Evolutionary conservation across 2,888 invertebrate species (phyloP), one percentile per base, ranked within the genome.

Genomic region (Chloromyia formosa): DNA sequence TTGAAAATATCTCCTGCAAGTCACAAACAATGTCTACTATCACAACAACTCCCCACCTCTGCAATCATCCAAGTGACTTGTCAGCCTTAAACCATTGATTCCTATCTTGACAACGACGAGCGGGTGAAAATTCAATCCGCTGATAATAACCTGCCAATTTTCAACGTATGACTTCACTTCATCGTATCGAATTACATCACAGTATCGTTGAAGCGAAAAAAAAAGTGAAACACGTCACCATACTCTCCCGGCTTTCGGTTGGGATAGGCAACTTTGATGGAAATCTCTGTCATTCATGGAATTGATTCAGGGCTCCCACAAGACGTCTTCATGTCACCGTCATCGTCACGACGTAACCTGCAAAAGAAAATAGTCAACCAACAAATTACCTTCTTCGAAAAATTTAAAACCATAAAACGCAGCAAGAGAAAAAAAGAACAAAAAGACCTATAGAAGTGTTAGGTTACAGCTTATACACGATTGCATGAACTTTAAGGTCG

Each of bases 401-500:
- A 35, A 35, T 35, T 35, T 35, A 35, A 35, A 35, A 35, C 27
- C 27, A 35, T 35, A 35, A 35, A 35, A 35, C 20, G 20, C 18
- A 16, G 56, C 4, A 18, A 4, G 5, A n/a, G 20, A 56, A 20
- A 16, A 16, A 10, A 56, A 2, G n/a, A 20, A 56, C 20, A 20
- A 56, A 10, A 20, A 20, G 10, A 56, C 56, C 27, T 35, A 35
- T 35, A 20, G 12, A 16, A 54, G 64, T 62, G 64, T 74, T 74
- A 64, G 64, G 64, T 74, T 74, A 74, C 74, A 20, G 27, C 27
- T 7, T 7, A 2, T 2, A 35, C 7, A 64, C 20, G 60, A 53
- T 27, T 73, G 54, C 54, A 74, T 74, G 74, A 74, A 74, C 74
- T 74, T 64, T 74, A 49, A 54, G 53, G 56, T 45, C 45, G 66